phyloP scores from a whole-genome alignment of 2,888 invertebrate genomes.

The Stenoptilia bipunctidactyla region DNA sequence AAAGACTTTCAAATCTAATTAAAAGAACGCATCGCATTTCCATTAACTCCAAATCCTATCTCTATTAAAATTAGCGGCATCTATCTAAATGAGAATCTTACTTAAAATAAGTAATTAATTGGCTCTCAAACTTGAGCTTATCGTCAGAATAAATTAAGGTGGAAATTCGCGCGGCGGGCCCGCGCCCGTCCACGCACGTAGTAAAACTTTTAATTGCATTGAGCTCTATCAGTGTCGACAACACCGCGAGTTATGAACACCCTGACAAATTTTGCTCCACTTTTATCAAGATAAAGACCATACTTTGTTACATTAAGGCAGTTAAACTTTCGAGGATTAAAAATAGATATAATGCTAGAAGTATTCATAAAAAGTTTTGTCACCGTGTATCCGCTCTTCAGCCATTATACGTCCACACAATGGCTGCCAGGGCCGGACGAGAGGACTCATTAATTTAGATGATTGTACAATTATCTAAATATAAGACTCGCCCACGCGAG shows the following conservation, averaged over 20 bases:
- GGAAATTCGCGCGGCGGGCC: slow-evolving; percentile 29
- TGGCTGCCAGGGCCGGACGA: slow-evolving; percentile 54
- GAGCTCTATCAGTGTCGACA: slow-evolving; percentile 64
- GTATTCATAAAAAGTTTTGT: slow-evolving; percentile 22
- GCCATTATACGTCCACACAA: slow-evolving; percentile 4
- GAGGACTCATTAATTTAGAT: slow-evolving; percentile 71
- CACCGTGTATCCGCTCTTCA: slow-evolving; percentile 44
- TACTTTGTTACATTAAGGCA: no score
- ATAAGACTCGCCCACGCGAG: slow-evolving; percentile 64
- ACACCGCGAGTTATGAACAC: slow-evolving; percentile 51
- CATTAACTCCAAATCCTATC: slow-evolving; percentile 11
- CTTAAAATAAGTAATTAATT: slow-evolving; percentile 64
- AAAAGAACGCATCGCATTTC: slow-evolving; percentile 3
- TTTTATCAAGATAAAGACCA: slow-evolving; percentile 15
- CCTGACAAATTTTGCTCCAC: slow-evolving; percentile 34
- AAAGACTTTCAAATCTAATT: not conserved
- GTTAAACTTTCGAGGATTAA: not conserved
- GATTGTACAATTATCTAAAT: slow-evolving; percentile 73
- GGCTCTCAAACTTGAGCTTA: slow-evolving; percentile 61
- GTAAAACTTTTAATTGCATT: slow-evolving; percentile 70
- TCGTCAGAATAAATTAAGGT: slow-evolving; percentile 65
- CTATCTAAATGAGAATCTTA: slow-evolving; percentile 38
- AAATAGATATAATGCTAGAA: not conserved
- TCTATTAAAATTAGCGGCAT: slow-evolving; percentile 22
- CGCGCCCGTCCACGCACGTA: slow-evolving; percentile 54